Conservation (phyloP, 2,888 invertebrate species). For the Tachina fera region DNA sequence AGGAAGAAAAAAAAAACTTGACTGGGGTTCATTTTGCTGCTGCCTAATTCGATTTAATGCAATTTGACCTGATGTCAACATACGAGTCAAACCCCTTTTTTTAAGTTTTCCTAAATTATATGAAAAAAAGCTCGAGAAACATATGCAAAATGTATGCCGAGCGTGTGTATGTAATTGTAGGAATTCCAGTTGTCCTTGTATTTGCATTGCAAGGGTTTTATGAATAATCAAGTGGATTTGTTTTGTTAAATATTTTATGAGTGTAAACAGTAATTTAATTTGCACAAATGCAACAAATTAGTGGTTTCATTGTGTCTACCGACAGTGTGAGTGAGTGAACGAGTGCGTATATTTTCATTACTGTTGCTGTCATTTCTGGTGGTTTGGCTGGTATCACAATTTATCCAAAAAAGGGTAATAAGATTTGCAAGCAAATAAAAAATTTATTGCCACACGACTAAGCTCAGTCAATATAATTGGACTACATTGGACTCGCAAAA, state of each 20-base stretch:
- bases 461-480: neutral
- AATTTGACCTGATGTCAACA: constrained; percentile 74
- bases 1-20: constrained; percentile 33
- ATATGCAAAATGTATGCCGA: constrained; percentile 36
- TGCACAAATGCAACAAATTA: constrained; percentile 80
- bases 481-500: neutral
- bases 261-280: constrained; percentile 81
- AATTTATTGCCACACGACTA: neutral
- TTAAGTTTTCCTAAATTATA: neutral
- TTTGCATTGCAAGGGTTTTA: constrained; percentile 26
- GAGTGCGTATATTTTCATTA: neutral
- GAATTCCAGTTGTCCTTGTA: constrained; percentile 40
- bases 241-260: constrained; percentile 64
- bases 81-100: constrained; percentile 67
- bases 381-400: constrained; percentile 1
- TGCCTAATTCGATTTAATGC: constrained; percentile 79
- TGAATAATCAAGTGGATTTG: constrained; percentile 68
- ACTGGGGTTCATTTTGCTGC: constrained; percentile 54
- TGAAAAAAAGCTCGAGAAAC: constrained; percentile 28
- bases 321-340: neutral
- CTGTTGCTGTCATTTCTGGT: constrained; percentile 25
- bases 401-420: constrained; percentile 7
- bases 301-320: constrained; percentile 80
- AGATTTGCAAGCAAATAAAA: constrained; percentile 16
- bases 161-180: constrained; percentile 28